Base-by-base conservation (phyloP, 1,140 invertebrate genomes). In the Cyphomyrmex costatus region DNA sequence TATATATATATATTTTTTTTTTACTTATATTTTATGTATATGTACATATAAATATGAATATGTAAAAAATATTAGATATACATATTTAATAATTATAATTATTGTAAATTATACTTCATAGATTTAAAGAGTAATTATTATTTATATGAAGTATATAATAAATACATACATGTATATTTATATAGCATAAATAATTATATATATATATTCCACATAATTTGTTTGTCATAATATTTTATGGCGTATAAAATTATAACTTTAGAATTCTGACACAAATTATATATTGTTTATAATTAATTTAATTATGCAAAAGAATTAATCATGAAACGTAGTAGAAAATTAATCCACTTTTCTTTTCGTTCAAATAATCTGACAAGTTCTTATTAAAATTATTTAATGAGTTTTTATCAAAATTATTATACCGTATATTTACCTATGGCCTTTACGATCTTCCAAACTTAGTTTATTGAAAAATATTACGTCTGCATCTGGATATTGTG, bases 401-500 rank as follows among this genome's bases (percentile, higher is more conserved):
- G 46, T 53, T 58, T 51, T 3, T 53, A 60, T 33, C 21, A 6
- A 82, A 56, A 77, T 68, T 21, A 21, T 21, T 70, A 46, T 73
- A 2, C 6, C 1, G 19, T 2, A 24, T 51, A 46, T 71, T 80
- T 92, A 93, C 94, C 92, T 95, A 66, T 94, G 91, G 36, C 93
- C 92, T 79, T 87, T 93, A 56, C 93, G 88, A 80, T 95, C 93
- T 73, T 94, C 93, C 33, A 95, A 58, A n/a, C 68, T 2, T 19
- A 95, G 60, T 87, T 92, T 92, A 77, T 93, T 79, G 19, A 95
- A 16, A 27, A 91, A 58, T 78, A 93, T 86, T 10, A 56, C 46
- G 5, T 89, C 91, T 46, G 51, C 61, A 7, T 61, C 51, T 1
- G 14, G 7, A 42, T 65, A 51, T 42, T 73, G 76, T 49, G 86